A percentile compares a stretch with the other conserved stretches of the same genome.
phyloP scores from a whole-genome alignment of 2,797 vertebrate genomes.

The Brachymystax lenok region DNA sequence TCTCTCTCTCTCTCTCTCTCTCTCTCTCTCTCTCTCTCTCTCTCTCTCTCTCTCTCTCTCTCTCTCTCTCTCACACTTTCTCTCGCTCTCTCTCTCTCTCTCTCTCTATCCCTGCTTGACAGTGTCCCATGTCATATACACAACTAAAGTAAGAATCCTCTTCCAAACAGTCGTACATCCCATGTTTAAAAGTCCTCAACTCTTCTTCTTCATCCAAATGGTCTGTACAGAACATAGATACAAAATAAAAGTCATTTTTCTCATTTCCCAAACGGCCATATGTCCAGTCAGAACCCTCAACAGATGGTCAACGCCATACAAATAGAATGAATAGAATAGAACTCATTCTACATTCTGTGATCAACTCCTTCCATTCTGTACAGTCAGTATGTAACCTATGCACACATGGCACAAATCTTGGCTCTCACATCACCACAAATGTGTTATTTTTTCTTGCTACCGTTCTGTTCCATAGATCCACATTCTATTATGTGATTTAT shows the following conservation, averaged over 20 bases:
- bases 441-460: neutral
- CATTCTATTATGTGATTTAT: too few species aligned
- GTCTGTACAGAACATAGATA: neutral
- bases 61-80: slow-evolving; percentile 12
- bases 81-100: slow-evolving; percentile 17
- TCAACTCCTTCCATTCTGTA: neutral
- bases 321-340: neutral
- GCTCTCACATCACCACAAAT: too few species aligned
- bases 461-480: neutral
- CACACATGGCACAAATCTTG: neutral
- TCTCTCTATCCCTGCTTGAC: slow-evolving; percentile 12
- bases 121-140: slow-evolving; percentile 6
- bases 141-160: neutral
- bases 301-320: neutral
- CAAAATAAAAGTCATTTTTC: neutral
- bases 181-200: neutral
- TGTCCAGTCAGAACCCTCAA: neutral
- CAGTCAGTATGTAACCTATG: neutral
- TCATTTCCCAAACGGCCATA: neutral
- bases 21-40: neutral
- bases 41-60: slow-evolving; percentile 11
- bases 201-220: neutral
- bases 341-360: neutral
- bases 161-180: neutral
- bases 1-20: neutral